Conservation (phyloP, 1,140 invertebrate genomes). For the Chlorops oryzae region DNA sequence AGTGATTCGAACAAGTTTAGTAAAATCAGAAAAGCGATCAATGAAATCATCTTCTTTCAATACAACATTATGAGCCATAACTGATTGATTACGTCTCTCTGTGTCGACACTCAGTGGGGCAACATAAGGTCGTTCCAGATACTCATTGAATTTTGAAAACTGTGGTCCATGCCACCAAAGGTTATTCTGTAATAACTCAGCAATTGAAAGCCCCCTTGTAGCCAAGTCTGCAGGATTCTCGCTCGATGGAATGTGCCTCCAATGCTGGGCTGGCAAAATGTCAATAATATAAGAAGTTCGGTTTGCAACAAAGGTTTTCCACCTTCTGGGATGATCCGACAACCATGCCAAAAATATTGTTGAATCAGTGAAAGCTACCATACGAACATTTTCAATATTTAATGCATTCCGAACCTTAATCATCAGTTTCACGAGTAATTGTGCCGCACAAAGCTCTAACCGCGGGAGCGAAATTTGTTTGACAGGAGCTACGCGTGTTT, state of each 20-base stretch:
- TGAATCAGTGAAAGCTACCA: slow-evolving; percentile 13
- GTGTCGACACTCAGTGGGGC: not conserved
- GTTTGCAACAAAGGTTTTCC: slow-evolving; percentile 35
- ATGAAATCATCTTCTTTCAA: not conserved
- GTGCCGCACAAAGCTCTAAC: slow-evolving; percentile 19
- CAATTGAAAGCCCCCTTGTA: slow-evolving; percentile 16
- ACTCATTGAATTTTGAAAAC: not conserved
- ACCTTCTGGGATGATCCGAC: slow-evolving; percentile 4
- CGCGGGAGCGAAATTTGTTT: slow-evolving; percentile 15
- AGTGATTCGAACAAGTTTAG: not conserved
- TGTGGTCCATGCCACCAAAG: slow-evolving; percentile 12
- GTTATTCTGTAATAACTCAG: not conserved
- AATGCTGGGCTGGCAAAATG: slow-evolving; percentile 16
- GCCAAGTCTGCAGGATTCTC: slow-evolving; percentile 27
- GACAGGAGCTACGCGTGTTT: slow-evolving; percentile 14
- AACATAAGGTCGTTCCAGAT: not conserved
- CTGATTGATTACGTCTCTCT: not conserved
- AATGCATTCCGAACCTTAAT: slow-evolving; percentile 2
- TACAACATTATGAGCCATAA: not conserved
- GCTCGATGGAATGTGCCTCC: slow-evolving; percentile 24
- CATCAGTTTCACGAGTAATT: slow-evolving; percentile 13
- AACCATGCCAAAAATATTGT: slow-evolving; percentile 16
- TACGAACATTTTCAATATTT: not conserved
- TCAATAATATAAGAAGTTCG: slow-evolving; percentile 25
- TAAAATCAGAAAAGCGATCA: slow-evolving; percentile 3